Conservation (phyloP, 2,113 vertebrate genomes). For the Lepus timidus region DNA sequence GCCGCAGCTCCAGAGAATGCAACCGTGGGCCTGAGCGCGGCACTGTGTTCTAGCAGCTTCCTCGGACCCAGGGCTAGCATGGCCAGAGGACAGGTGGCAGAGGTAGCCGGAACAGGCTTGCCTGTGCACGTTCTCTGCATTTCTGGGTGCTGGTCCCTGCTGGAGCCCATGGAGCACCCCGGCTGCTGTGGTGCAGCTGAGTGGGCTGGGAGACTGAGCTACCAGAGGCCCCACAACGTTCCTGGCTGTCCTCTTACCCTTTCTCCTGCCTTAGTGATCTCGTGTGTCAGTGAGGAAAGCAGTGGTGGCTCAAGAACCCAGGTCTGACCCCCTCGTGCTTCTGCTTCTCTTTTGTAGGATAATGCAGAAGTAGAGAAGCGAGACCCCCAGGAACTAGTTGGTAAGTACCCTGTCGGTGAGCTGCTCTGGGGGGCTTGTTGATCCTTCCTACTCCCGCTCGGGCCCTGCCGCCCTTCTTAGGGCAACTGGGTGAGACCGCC, state of each 20-base stretch:
- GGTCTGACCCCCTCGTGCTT: slow-evolving; percentile 25
- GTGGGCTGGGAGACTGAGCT: neutral
- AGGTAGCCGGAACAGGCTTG: too few species aligned
- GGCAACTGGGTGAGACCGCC: neutral
- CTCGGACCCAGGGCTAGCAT: neutral
- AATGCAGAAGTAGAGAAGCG: slow-evolving; percentile 92
- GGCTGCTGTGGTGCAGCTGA: neutral
- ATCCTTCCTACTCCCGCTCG: neutral
- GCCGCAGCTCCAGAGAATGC: neutral
- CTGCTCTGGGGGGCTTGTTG: neutral
- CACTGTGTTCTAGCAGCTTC: neutral
- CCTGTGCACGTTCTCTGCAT: neutral
- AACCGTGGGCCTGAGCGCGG: neutral
- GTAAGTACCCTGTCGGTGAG: slow-evolving; percentile 87
- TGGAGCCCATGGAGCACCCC: neutral
- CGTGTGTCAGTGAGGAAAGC: neutral
- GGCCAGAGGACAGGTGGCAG: neutral
- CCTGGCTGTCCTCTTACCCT: neutral
- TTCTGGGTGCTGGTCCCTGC: neutral
- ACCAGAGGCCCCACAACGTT: neutral
- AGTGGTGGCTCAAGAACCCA: neutral
- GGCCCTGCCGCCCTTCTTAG: slow-evolving; percentile 53
- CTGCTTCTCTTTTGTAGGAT: slow-evolving; percentile 87
- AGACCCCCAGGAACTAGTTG: slow-evolving; percentile 97
- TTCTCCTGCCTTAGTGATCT: neutral